These are phyloP conservation scores for Seladonia tumulorum DNA, from an alignment of 2,888 invertebrate species.

Conservation along the genomic window DNA sequence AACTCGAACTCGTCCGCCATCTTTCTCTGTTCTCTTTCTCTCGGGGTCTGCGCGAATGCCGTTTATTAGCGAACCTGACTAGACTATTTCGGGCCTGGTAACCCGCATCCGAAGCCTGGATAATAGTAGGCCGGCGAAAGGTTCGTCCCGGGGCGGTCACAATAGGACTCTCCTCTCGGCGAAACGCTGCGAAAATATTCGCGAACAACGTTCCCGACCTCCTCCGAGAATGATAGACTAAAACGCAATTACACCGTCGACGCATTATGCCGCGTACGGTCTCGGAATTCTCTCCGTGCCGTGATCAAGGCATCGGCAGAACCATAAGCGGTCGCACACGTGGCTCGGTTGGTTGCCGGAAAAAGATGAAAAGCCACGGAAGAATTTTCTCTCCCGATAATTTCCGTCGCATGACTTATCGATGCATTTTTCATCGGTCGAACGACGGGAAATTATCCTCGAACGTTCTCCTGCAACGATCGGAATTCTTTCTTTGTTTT, in stretches of 20 bases:
- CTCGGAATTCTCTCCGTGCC: neutral
- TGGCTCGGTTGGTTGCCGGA: neutral
- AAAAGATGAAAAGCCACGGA: neutral
- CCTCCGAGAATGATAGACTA: neutral
- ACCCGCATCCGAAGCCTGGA: constrained; percentile 28
- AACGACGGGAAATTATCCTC: neutral
- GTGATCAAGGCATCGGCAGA: neutral
- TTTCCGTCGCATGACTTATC: neutral
- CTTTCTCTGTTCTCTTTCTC: neutral
- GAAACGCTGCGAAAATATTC: neutral
- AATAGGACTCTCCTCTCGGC: neutral
- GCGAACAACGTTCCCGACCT: neutral
- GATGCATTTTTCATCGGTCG: constrained; percentile 4
- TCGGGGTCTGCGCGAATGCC: constrained; percentile 32
- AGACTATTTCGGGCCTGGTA: constrained; percentile 38
- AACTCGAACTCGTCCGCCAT: constrained; percentile 20
- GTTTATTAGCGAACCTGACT: constrained; percentile 41
- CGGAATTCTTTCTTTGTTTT: neutral
- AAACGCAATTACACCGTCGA: constrained; percentile 4
- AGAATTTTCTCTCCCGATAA: neutral
- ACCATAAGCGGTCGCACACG: neutral
- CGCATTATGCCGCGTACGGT: neutral
- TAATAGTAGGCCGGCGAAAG: constrained; percentile 44
- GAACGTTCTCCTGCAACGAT: neutral
- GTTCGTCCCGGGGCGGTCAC: constrained; percentile 11